Percentiles rank a stretch among this genome's conserved stretches.
Conservation (phyloP, 2,888 invertebrate species). For the Machimus atricapillus region DNA sequence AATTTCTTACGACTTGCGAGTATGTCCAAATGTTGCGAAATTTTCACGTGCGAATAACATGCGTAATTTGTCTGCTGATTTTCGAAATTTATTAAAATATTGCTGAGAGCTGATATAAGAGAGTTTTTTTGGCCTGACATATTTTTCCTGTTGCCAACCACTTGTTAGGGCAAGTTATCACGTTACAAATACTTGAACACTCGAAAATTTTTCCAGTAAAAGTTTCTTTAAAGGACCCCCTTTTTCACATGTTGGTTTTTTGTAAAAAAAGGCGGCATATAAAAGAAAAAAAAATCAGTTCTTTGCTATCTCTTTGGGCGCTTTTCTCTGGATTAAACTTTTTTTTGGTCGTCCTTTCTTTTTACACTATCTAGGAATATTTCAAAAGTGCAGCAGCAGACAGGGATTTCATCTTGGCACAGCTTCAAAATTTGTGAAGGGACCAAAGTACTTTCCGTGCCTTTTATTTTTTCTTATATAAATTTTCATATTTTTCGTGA, state of each 20-base stretch:
- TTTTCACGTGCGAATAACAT: neutral
- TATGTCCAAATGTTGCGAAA: neutral
- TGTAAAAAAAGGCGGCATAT: neutral
- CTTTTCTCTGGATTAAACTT: neutral
- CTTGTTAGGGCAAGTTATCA: neutral
- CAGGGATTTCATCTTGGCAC: neutral
- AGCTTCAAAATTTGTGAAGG: neutral
- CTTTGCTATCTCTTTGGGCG: neutral
- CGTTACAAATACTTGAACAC: neutral
- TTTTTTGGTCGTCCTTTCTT: neutral
- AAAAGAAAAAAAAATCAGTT: neutral
- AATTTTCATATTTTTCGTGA: neutral
- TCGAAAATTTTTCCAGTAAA: neutral
- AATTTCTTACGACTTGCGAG: neutral
- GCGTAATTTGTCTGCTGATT: neutral
- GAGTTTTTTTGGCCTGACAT: neutral
- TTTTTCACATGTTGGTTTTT: neutral
- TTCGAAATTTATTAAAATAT: neutral
- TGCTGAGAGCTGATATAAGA: neutral
- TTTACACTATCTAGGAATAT: neutral
- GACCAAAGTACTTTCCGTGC: neutral
- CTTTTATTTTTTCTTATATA: neutral
- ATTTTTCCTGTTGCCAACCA: neutral
- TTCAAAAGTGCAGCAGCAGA: neutral
- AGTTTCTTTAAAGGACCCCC: neutral